phyloP scores from a whole-genome alignment of 2,888 invertebrate species.

The Meteorus colon region DNA sequence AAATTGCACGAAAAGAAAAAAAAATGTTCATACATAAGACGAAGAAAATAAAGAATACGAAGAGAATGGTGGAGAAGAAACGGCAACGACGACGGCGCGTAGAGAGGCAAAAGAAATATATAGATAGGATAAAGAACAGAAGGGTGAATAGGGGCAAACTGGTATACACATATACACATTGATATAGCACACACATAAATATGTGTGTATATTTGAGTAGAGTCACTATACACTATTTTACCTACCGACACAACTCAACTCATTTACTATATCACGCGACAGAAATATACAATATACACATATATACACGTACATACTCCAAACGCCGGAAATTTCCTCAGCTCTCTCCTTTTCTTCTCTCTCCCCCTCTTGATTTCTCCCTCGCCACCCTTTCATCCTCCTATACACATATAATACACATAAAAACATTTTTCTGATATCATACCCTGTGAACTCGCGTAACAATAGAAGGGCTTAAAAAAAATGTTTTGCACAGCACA shows the following conservation, averaged over 20 bases:
- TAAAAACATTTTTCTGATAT: constrained; percentile 35
- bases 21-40: not conserved
- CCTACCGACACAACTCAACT: constrained; percentile 15
- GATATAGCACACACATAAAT: not conserved
- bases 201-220: not conserved
- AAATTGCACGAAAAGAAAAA: not conserved
- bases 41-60: constrained; percentile 5
- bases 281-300: not conserved
- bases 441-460: constrained; percentile 31
- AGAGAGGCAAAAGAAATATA: constrained; percentile 42
- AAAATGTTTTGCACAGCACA: constrained; percentile 6
- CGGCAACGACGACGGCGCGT: constrained; percentile 20
- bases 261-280: constrained; percentile 15
- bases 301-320: constrained; percentile 34
- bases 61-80: constrained; percentile 45
- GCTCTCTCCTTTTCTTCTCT: constrained; percentile 44
- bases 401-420: constrained; percentile 7
- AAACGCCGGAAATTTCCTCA: constrained; percentile 30
- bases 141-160: constrained; percentile 19
- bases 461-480: constrained; percentile 24
- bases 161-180: not conserved
- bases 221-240: constrained; percentile 13
- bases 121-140: constrained; percentile 30
- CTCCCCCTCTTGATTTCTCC: not conserved
- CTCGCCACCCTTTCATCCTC: constrained; percentile 25